Evolutionary conservation across 2,113 vertebrate genomes (phyloP), one percentile per base, ranked within the genome.

Genomic region (Callorhinus ursinus): DNA sequence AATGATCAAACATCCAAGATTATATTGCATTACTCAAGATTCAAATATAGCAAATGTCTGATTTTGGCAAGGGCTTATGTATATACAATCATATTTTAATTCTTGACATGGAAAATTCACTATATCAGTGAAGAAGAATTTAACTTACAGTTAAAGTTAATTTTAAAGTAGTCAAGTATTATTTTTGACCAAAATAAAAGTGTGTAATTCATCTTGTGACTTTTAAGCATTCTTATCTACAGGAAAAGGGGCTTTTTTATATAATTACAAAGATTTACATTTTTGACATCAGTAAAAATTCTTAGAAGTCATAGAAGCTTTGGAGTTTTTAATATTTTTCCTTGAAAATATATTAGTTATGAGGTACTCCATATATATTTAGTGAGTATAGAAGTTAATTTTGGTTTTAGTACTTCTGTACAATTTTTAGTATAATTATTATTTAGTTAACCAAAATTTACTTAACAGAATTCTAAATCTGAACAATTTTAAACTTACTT

Each of bases 111-210:
- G 5, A 77, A 88, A 81, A 79, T 76, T 82, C 16, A 63, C 74
- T 71, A 22, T 72, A 49, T 93, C 46, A 86, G 90, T 53, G 26
- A 80, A n/a, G 39, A 76, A 39, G 39, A 90, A 63, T 53, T 81
- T 90, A 53, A 90, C 36, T 90, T 90, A 94, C 11, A 90, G 53
- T 61, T 90, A 90, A 71, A 89, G 14, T 69, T 79, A 69, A 33
- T 57, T 90, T 88, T 13, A 79, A 36, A 72, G 28, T 89, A 93
- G 19, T 12, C 88, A 92, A 63, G 11, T 55, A 42, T 33, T 79
- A 49, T 86, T 93, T 97, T 79, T 86, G 49, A 53, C 39, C 21
- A 15, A 95, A 42, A 55, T 92, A 86, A 93, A 97, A 74, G 49
- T 77, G 2, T 81, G 63, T 51, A n/a, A 28, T 90, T 81, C 24